Percentiles rank a stretch among this genome's conserved stretches.
These are phyloP conservation scores for Drosophila neonasuta DNA, from an alignment of 2,888 invertebrate species.

Conservation along the genomic window DNA sequence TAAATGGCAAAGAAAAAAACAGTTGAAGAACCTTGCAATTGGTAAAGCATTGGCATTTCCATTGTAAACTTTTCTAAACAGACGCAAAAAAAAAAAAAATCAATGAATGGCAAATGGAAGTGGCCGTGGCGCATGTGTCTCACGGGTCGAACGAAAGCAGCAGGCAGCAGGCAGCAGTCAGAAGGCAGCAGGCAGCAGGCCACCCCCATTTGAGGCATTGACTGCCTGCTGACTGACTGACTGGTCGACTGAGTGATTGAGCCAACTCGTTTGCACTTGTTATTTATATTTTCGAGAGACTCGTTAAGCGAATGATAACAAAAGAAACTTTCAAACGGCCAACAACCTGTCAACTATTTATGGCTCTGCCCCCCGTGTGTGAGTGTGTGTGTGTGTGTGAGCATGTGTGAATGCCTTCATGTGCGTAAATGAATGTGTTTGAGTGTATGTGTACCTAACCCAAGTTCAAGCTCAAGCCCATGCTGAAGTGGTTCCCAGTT, in stretches of 20 bases:
- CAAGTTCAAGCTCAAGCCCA: constrained; percentile 69
- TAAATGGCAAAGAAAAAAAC: background rate
- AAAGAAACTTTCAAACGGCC: constrained; percentile 61
- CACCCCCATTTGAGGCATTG: constrained; percentile 40
- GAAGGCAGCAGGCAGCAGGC: constrained; percentile 16
- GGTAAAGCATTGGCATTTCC: constrained; percentile 26
- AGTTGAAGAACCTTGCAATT: background rate
- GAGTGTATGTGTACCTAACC: constrained; percentile 12
- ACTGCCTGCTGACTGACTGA: constrained; percentile 33
- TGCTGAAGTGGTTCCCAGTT: constrained; percentile 46
- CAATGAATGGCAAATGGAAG: constrained; percentile 77
- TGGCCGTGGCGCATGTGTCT: constrained; percentile 78
- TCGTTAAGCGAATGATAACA: constrained; percentile 52
- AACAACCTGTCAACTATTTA: constrained; percentile 65
- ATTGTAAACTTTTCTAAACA: constrained; percentile 31
- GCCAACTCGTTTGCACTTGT: constrained; percentile 33
- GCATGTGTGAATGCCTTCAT: constrained; percentile 4
- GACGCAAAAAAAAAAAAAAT: constrained; percentile 60
- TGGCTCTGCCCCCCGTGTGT: constrained; percentile 15
- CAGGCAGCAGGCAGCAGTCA: constrained; percentile 12
- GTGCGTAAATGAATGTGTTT: background rate
- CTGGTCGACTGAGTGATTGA: constrained; percentile 17
- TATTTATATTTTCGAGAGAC: constrained; percentile 49
- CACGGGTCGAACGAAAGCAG: constrained; percentile 39
- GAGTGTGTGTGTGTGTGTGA: constrained; percentile 1